Evolutionary conservation across 2,797 vertebrate species (phyloP).

Genomic region (Anisognathus igniventris): DNA sequence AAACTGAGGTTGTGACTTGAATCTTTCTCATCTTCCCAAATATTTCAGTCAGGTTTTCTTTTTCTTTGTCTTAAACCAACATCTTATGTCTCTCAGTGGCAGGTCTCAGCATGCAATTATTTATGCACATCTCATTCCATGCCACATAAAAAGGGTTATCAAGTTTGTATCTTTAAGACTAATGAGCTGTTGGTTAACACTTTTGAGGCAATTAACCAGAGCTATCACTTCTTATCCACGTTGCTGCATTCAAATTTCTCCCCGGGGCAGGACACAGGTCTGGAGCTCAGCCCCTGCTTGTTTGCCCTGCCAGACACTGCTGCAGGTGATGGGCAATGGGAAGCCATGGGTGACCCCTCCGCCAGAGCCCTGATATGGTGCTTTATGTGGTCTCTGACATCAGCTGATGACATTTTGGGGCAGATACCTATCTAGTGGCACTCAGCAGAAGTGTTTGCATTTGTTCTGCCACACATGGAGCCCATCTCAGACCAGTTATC

Average conservation of each 20-base stretch:
- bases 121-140: not conserved
- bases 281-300: not conserved
- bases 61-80: slow-evolving; percentile 32
- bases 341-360: not conserved
- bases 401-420: not conserved
- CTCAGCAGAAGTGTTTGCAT: not conserved
- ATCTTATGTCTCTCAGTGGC: slow-evolving; percentile 32
- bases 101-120: slow-evolving; percentile 40
- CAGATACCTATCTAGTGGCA: not conserved
- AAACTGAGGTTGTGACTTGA: not conserved
- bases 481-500: not conserved
- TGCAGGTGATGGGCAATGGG: not conserved
- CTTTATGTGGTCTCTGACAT: not conserved
- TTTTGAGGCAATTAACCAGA: slow-evolving; percentile 23
- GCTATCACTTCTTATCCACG: not conserved
- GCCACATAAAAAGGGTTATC: not conserved
- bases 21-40: not conserved
- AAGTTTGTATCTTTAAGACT: slow-evolving; percentile 28
- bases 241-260: not conserved
- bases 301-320: not conserved
- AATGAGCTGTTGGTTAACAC: slow-evolving; percentile 11
- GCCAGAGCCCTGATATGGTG: accelerated
- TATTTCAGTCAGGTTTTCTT: slow-evolving; percentile 14
- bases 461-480: not conserved
- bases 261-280: not conserved